Evolutionary conservation across 2,113 vertebrate genomes (phyloP), one percentile per base, ranked within the genome.

Genomic region (Poeciliopsis retropinna): DNA sequence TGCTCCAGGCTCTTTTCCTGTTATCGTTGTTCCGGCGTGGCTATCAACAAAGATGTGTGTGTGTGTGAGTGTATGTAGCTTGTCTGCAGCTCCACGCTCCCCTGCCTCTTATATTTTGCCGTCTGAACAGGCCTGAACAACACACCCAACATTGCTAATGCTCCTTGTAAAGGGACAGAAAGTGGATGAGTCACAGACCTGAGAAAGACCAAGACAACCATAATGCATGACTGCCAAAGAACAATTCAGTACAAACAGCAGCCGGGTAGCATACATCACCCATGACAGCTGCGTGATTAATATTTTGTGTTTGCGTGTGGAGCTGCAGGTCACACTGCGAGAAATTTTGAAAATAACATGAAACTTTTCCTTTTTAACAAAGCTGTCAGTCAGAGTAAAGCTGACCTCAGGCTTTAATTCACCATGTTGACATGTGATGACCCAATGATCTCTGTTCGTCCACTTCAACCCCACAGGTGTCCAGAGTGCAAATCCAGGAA

Each of bases 381-480:
- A 54, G 5, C 47, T 51, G 47, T 22, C 47, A 51, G 15, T 54
- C 47, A 25, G 47, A 57, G 17, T 17, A 19, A 57, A 25, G 51
- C 78, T 15, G 57, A 32, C 67, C 47, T 65, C 63, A 28, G 54
- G 69, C 60, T 81, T 85, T 79, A 67, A 82, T 76, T 75, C 60
- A 62, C 71, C 60, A 64, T 70, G 80, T 76, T 84, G 80, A 69
- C 63, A 74, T 70, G 75, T 64, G 85, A 76, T 88, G 86, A 86
- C 78, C 86, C 73, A 79, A 81, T 88, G 85, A 87, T 63, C 57
- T 79, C 77, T 37, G 29, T 34, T 80, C 34, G 76, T 65, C 78
- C 10, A 67, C 85, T 91, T 89, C 75, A 82, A 72, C 85, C 80
- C 91, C 83, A 87, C 89, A 90, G 88, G 88, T 91, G 89, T 92